These are phyloP conservation scores for Syngnathus acus DNA, from an alignment of 2,797 vertebrate genomes.

Conservation along the genomic window DNA sequence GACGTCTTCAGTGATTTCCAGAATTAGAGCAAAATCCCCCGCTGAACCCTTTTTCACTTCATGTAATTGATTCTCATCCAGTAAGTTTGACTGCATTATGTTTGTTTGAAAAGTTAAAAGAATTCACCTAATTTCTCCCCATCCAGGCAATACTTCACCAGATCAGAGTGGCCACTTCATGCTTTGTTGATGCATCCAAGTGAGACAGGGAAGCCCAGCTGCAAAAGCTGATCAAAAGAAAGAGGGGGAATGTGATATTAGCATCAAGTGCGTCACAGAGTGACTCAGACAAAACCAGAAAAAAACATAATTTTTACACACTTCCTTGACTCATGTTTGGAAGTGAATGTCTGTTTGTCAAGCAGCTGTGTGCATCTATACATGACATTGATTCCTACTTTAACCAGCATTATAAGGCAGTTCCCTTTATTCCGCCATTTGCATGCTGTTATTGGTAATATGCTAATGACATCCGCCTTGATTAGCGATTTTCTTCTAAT, in stretches of 20 bases:
- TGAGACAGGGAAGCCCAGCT: constrained; percentile 71
- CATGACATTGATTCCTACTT: constrained; percentile 77
- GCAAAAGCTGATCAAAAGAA: constrained; percentile 71
- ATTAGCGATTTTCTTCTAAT: constrained; percentile 96
- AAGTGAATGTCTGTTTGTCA: constrained; percentile 74
- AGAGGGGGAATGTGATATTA: constrained; percentile 71
- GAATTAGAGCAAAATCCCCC: constrained; percentile 41
- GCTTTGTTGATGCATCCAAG: constrained; percentile 71
- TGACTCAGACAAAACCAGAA: constrained; percentile 69
- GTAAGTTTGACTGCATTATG: constrained; percentile 66
- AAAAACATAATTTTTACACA: constrained; percentile 69
- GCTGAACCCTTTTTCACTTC: constrained; percentile 56
- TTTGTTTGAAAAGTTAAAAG: constrained; percentile 75
- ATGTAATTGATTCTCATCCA: constrained; percentile 66
- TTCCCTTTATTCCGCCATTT: constrained; percentile 68
- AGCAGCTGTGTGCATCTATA: constrained; percentile 73
- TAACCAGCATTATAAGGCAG: constrained; percentile 75
- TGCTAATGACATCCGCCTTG: constrained; percentile 89
- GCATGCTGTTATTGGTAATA: constrained; percentile 89
- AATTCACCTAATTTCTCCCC: constrained; percentile 67
- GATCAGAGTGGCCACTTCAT: constrained; percentile 73
- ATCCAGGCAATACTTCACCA: constrained; percentile 68
- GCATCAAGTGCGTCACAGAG: constrained; percentile 65
- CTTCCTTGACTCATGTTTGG: constrained; percentile 71
- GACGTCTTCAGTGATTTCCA: constrained; percentile 36